Percentiles rank a stretch among this genome's conserved stretches.
Evolutionary conservation across 2,888 invertebrate species (phyloP).

Genomic region (Nezara viridula): DNA sequence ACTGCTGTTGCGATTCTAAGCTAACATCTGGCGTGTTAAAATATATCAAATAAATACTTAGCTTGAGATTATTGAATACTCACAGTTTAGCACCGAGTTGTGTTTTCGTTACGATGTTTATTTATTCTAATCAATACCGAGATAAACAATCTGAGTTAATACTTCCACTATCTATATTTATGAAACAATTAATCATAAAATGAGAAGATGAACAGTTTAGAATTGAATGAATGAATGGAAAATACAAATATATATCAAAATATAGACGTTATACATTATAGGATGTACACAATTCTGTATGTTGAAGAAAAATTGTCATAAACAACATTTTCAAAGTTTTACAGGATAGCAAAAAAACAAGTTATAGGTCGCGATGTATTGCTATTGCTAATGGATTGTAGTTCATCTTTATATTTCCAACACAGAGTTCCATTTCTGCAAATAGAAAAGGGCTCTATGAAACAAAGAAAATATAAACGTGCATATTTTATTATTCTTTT

Average conservation of each 20-base stretch:
- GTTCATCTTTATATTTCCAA: no score
- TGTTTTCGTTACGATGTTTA: background rate
- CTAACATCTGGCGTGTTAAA: background rate
- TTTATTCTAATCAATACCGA: background rate
- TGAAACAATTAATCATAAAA: background rate
- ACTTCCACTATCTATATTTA: background rate
- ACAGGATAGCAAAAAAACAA: no score
- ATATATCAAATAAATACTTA: background rate
- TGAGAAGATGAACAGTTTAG: background rate
- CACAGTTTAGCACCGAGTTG: background rate
- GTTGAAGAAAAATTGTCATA: no score
- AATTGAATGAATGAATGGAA: no score
- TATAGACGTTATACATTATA: no score
- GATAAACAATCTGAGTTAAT: background rate
- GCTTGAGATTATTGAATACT: background rate
- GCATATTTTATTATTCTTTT: no score
- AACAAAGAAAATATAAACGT: slow-evolving; percentile 67
- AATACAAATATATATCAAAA: no score
- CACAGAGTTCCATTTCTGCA: slow-evolving; percentile 88
- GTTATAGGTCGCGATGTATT: no score
- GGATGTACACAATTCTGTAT: no score
- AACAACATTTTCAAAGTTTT: no score
- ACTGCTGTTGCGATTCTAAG: background rate
- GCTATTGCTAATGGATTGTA: no score
- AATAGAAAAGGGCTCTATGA: slow-evolving; percentile 61